Evolutionary conservation across 1,140 invertebrate species (phyloP), one percentile per base, ranked within the genome.

Genomic region (Neodiprion fabricii): DNA sequence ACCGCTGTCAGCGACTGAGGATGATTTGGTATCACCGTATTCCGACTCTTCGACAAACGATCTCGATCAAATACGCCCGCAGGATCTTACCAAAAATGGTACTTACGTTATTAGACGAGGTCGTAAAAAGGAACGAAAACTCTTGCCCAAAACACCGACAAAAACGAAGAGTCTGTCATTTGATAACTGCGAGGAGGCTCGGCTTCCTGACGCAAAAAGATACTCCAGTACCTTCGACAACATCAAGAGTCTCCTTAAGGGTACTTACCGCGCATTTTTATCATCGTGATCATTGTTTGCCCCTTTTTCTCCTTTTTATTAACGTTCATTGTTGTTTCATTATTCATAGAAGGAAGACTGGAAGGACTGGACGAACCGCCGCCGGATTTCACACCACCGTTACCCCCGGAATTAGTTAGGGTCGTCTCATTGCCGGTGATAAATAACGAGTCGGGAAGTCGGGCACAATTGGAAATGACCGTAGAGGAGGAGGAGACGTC

Each of bases 151-250:
- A 69, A 90, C 89, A 23, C 84, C 84, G 14, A 85, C 82, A 0
- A 90, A 88, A 69, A 81, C 85, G 17, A 89, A 84, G 70, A 88
- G 87, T 74, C 74, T 86, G 50, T 79, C 85, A 0, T 83, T 85
- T 69, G 89, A 89, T 84, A 89, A 86, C 61, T 83, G 78, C 72
- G 83, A 85, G 7, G 90, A 91, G 69, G 88, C 88, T 71, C 88
- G 89, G 74, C 85, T 91, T 70, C 88, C 90, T 2, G 91, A 92
- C 78, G 89, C 90, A 71, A 93, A 93, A 82, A 91, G 93, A 77
- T 93, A 93, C 85, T 94, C 92, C 79, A 93, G 92, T 66, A 95
- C 94, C 2, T 95, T 95, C 85, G 93, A 94, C 87, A 94, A 94
- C 79, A 94, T 95, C 76, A 93, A 93, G 80, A 93, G 93, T 53